phyloP scores from a whole-genome alignment of 2,888 invertebrate species.

The Erebia palarica region DNA sequence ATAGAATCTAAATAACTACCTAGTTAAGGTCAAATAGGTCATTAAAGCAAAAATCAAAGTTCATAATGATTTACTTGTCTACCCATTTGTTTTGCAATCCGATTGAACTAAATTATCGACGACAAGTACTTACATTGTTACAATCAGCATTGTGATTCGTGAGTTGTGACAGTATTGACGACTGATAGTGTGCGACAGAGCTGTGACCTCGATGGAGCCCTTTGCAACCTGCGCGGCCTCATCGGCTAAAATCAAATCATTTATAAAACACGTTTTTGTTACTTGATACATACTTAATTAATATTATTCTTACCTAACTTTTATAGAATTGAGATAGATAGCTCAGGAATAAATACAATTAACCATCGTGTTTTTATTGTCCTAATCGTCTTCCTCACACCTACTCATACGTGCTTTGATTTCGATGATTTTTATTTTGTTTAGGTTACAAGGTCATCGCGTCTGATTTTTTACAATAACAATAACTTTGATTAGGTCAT shows the following conservation, averaged over 20 bases:
- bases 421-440: constrained; percentile 7
- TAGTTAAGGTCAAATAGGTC: background rate
- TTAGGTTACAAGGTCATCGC: background rate
- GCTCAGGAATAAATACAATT: background rate
- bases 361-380: background rate
- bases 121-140: constrained; percentile 26
- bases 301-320: constrained; percentile 10
- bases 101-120: constrained; percentile 18
- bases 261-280: constrained; percentile 56
- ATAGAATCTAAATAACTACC: background rate
- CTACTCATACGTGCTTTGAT: constrained; percentile 1
- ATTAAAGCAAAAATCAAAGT: constrained; percentile 20
- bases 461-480: background rate
- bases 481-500: background rate
- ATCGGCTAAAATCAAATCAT: constrained; percentile 60
- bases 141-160: constrained; percentile 25
- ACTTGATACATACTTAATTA: constrained; percentile 5
- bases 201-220: constrained; percentile 71
- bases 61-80: background rate
- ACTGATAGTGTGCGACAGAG: constrained; percentile 38
- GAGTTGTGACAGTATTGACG: constrained; percentile 37
- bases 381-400: background rate
- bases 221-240: constrained; percentile 76
- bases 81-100: constrained; percentile 24
- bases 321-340: constrained; percentile 9